phyloP scores from a whole-genome alignment of 2,113 vertebrate genomes.

The Callorhinus ursinus region DNA sequence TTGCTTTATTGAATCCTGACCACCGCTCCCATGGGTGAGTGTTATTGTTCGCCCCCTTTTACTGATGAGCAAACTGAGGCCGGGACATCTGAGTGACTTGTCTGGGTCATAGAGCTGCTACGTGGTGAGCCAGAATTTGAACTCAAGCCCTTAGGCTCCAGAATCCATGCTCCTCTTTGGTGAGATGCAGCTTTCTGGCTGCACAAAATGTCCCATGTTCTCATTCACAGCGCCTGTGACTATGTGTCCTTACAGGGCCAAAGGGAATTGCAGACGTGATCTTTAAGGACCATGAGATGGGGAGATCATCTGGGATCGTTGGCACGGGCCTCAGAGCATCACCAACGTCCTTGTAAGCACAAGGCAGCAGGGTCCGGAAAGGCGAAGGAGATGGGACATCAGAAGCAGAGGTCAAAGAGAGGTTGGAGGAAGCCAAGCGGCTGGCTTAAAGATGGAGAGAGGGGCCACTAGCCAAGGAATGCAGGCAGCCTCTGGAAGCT shows the following conservation, averaged over 20 bases:
- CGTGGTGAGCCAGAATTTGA: background rate
- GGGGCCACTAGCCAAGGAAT: background rate
- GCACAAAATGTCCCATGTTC: background rate
- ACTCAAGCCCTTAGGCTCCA: background rate
- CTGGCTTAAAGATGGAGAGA: background rate
- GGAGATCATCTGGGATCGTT: background rate
- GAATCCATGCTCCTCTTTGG: background rate
- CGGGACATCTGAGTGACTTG: too few relatives aligned
- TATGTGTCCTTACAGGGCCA: too few relatives aligned
- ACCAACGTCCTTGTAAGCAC: background rate
- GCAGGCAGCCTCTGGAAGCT: too few relatives aligned
- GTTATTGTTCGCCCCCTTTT: background rate
- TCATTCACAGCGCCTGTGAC: background rate
- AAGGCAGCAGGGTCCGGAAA: background rate
- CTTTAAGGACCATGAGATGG: background rate
- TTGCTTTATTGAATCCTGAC: background rate
- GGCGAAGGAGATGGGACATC: fast-evolving
- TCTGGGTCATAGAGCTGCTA: background rate
- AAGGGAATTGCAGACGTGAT: background rate
- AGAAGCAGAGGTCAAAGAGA: too few relatives aligned
- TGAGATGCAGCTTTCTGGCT: too few relatives aligned
- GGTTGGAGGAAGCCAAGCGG: fast-evolving
- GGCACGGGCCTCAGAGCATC: background rate
- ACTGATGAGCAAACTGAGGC: background rate
- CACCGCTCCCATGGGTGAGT: background rate